Base-by-base conservation (phyloP, 2,888 invertebrate genomes). In the Tubulanus polymorphus region DNA sequence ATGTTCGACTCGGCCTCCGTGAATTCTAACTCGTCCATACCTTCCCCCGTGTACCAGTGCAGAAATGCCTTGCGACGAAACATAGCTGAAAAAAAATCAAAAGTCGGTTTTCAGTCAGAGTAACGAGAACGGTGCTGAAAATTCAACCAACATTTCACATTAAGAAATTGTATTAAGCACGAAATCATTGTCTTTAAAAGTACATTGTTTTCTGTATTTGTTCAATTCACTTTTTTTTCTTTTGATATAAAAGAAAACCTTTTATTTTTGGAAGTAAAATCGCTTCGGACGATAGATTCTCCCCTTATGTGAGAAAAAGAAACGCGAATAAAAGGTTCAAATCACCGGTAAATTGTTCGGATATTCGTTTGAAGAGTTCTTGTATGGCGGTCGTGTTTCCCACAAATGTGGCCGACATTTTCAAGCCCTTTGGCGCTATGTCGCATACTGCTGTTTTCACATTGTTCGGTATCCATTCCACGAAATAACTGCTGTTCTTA, bases 1-100 rank as follows among this genome's bases (percentile, higher is more conserved):
- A 95, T 91, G 84, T 94, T 94, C 73, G 91, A 91, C 81, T 95
- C 93, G 1, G 95, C 94, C 76, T 95, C 94, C 54, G 90, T 92
- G 82, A 41, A 41, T 23, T 41, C 41, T 23, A 41, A 20, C 15
- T 41, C 41, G 23, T 41, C 41, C 41, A 41, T 41, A 15, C 41
- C 41, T 23, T 41, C 41, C 54, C 93, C 93, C 15, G 93, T 94
- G 84, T 93, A 95, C 93, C 94, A 95, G 84, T 95, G 94, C 80
- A 94, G 85, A 87, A 94, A 95, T 77, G 94, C 94, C 81, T 94
- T 94, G 41, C 41, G 41, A 15, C 41, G 41, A 23, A 41, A 41
- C 41, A 41, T 41, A 15, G 41, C 41, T 41, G 41, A 15, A 41
- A 41, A 3, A 41, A 41, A 15, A 3, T 20, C 41, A 10, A 32